Evolutionary conservation across 1,140 invertebrate species (phyloP), one percentile per base, ranked within the genome.

Genomic region (Megalopta genalis): DNA sequence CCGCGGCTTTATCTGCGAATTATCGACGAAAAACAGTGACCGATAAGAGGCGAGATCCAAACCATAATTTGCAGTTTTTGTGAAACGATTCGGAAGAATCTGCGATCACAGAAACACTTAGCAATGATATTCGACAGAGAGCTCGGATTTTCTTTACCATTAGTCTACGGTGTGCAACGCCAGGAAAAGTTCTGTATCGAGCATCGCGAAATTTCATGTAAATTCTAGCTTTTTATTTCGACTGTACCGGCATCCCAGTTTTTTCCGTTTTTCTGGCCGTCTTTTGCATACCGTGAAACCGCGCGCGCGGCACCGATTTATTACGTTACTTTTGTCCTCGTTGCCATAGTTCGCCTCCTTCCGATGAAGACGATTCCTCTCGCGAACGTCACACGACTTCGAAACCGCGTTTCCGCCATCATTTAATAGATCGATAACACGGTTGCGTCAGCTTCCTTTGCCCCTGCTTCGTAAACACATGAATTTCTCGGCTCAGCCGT

Each of bases 151-250:
- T 6, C 14, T 12, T 5, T 23, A 37, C 12, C 46, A 74, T 4
- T 5, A 16, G 14, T n/a, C 42, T 63, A 23, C 23, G 25, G n/a
- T 42, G 7, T 10, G 39, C 39, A 42, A 42, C 39, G 9, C 39
- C 39, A 10, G 39, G 7, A 8, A 10, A 10, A 42, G 39, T 59
- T 75, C 37, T 37, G 37, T 8, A 64, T 52, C 46, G 32, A n/a
- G 46, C 14, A 23, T 52, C 8, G 49, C 3, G 66, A 71, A 59
- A 71, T 64, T 71, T 71, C 60, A 71, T 77, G 67, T 68, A 77
- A 77, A 77, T 77, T 46, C 54, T 18, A 67, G 25, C 37, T 54
- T 62, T 64, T 70, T 67, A 59, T 39, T 59, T 59, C 3, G 42
- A 60, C 37, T 32, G 27, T 16, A 69, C 27, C n/a, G 18, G 27